Evolutionary conservation across 2,888 invertebrate species (phyloP), one percentile per base, ranked within the genome.

Genomic region (Lasioglossum figueresi): DNA sequence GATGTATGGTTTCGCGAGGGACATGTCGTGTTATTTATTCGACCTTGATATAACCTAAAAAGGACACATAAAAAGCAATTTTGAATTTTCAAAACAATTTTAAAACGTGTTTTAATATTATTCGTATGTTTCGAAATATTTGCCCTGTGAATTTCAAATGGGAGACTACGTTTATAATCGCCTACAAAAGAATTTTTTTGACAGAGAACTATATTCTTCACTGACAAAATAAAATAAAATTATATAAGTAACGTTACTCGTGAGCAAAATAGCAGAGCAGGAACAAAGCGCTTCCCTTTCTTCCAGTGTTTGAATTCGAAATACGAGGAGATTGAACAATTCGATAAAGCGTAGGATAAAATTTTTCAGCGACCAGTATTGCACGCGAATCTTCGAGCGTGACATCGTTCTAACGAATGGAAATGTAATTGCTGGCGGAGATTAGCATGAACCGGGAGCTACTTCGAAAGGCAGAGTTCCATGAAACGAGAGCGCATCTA

Each of bases 401-500:
- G 19, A 8, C 8, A 79, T n/a, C 79, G 52, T 80, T 78, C 76
- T 76, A 19, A 79, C 81, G 84, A 83, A 87, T 84, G 86, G 80
- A 85, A 82, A 83, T 80, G 90, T 88, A 90, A 90, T 89, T 87
- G 87, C 85, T 45, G 66, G 80, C 73, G 83, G 83, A 86, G 89
- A 91, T 91, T 91, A 91, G 89, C 82, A 82, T 16, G 68, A 66
- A 56, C 63, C 12, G 73, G 45, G 80, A 71, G 86, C 80, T 77
- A 81, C 43, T 85, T 79, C 37, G 80, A 80, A 75, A 80, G 70
- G 73, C 80, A 79, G 88, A 86, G 88, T 91, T 85, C 88, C 88
- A 77, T 86, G 85, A 87, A 91, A 91, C 89, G 90, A 80, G 88
- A 91, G 81, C 89, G 90, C 89, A 88, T 91, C 89, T 90, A 92